Evolutionary conservation across 2,888 invertebrate genomes (phyloP), one percentile per base, ranked within the genome.

Genomic region (Agrenia bidenticulata): DNA sequence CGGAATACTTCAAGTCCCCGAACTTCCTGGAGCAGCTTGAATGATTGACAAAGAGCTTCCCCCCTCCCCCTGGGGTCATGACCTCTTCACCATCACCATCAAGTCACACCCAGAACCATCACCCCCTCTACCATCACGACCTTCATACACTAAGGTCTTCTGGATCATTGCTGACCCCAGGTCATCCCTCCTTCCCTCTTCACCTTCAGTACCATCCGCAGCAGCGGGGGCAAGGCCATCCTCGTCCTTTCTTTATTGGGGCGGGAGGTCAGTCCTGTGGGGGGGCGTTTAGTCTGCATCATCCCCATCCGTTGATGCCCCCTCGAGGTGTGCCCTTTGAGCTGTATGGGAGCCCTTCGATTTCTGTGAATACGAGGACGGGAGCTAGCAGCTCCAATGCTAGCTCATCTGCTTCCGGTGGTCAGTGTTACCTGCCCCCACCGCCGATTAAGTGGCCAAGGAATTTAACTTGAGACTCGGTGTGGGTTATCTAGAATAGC

Each of bases 1-100:
- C 99, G 11, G 99, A 99, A 81, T 98, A 95, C 85, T 99, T 99
- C 88, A 99, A 99, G 83, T 94, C 95, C 79, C 95, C 97, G 77
- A 96, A 97, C 85, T 99, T 99, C 86, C 89, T 99, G 5, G 63
- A 67, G 45, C 67, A 67, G 61, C 63, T 67, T 51, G 67, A 67
- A 67, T 67, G 67, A 67, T 67, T 67, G 61, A 63, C 66, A 63
- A 66, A 63, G 66, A 66, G 37, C 63, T 63, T 63, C 27, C 56
- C 63, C 63, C 63, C 63, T 23, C 42, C 56, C 39, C 63, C 39
- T 19, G n/a, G n/a, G 11, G 26, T 32, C 45, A 5, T 17, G n/a
- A 15, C 19, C 45, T 45, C 45, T 5, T 45, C 45, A 15, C 59
- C 59, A 27, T 49, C 59, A 11, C 49, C 58, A 23, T 42, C 41